A percentile compares a stretch with the other conserved stretches of the same genome.
phyloP scores from a whole-genome alignment of 1,140 invertebrate genomes.

The Mamestra configurata region DNA sequence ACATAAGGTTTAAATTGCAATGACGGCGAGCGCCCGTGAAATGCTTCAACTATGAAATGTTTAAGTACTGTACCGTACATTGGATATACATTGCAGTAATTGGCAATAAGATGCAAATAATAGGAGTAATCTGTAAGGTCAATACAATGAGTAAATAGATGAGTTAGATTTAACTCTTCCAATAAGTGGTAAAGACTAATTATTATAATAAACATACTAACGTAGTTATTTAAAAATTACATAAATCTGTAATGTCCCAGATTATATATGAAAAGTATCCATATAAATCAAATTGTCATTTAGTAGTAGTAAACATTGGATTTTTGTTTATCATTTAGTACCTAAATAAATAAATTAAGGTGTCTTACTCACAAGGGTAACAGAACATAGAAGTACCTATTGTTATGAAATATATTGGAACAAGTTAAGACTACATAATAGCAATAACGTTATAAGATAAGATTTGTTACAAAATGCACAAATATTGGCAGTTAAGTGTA shows the following conservation, averaged over 20 bases:
- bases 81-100: conserved; percentile 2
- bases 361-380: conserved; percentile 13
- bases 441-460: conserved; percentile 43
- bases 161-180: conserved; percentile 43
- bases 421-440: conserved; percentile 47
- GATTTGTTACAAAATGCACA: conserved; percentile 39
- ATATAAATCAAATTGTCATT: not conserved
- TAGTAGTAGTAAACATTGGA: not conserved
- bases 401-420: conserved; percentile 42
- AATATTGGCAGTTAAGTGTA: not conserved
- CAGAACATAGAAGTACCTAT: conserved; percentile 1
- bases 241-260: not conserved
- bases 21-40: not conserved
- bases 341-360: conserved; percentile 8
- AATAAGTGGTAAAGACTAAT: conserved; percentile 49
- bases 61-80: not conserved
- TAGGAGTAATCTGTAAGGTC: conserved; percentile 2
- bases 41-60: not conserved
- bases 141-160: conserved; percentile 26
- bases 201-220: conserved; percentile 31
- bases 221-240: conserved; percentile 14
- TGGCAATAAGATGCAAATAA: conserved; percentile 11
- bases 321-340: conserved; percentile 1
- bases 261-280: not conserved
- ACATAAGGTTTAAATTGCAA: not conserved